These are phyloP conservation scores for Pogonus chalceus DNA, from an alignment of 1,140 invertebrate species.

Conservation along the genomic window DNA sequence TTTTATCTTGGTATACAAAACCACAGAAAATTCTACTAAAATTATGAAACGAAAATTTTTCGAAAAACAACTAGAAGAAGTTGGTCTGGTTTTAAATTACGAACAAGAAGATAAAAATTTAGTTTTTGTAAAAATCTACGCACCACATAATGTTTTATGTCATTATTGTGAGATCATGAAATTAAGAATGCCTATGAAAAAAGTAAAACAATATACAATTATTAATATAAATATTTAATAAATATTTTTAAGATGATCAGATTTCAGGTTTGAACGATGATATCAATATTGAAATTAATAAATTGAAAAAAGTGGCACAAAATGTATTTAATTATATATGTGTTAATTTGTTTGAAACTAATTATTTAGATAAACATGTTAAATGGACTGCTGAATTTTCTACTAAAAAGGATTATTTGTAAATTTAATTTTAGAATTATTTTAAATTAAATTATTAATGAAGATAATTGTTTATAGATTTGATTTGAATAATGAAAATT, in stretches of 20 bases:
- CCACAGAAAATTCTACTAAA: constrained; percentile 28
- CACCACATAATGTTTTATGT: constrained; percentile 65
- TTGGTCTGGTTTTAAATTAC: constrained; percentile 50
- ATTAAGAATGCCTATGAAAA: constrained; percentile 79
- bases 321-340: constrained; percentile 8
- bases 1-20: constrained; percentile 54
- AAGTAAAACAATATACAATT: constrained; percentile 35
- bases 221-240: background rate
- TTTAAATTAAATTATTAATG: constrained; percentile 9
- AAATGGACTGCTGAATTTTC: constrained; percentile 54
- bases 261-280: background rate
- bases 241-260: background rate
- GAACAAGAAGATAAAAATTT: constrained; percentile 47
- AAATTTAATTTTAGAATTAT: constrained; percentile 31
- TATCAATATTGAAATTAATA: background rate
- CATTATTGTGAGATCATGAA: constrained; percentile 81
- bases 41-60: constrained; percentile 43
- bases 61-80: constrained; percentile 47
- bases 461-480: constrained; percentile 43
- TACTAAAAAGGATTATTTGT: constrained; percentile 62
- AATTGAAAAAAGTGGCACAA: background rate
- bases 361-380: constrained; percentile 42
- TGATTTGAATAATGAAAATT: constrained; percentile 56
- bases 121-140: constrained; percentile 64
- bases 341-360: constrained; percentile 38